These are phyloP conservation scores for Choreutis nemorana DNA, from an alignment of 2,888 invertebrate species.

Conservation along the genomic window DNA sequence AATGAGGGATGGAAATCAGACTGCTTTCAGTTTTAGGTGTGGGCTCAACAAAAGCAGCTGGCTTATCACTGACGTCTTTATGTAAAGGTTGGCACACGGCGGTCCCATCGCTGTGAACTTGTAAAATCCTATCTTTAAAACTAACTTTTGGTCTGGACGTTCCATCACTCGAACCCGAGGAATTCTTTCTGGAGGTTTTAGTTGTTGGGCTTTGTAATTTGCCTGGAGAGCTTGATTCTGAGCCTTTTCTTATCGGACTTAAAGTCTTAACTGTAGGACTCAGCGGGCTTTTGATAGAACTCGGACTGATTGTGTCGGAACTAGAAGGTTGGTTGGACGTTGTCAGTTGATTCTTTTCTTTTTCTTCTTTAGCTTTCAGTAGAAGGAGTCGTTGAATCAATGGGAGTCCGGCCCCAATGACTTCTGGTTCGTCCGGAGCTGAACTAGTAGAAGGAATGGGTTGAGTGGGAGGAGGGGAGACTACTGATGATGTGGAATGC, in stretches of 20 bases:
- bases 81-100: conserved; percentile 49
- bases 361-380: conserved; percentile 79
- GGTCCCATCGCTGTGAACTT: conserved; percentile 62
- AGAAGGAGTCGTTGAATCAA: conserved; percentile 77
- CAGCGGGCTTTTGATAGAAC: conserved; percentile 56
- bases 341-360: conserved; percentile 55
- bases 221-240: conserved; percentile 56
- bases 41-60: conserved; percentile 50
- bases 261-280: conserved; percentile 58
- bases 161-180: conserved; percentile 51
- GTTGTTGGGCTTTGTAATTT: conserved; percentile 55
- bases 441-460: conserved; percentile 70
- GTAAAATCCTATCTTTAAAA: conserved; percentile 68
- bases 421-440: conserved; percentile 68
- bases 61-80: conserved; percentile 48
- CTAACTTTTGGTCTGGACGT: conserved; percentile 65
- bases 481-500: conserved; percentile 37
- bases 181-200: conserved; percentile 56
- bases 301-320: conserved; percentile 59
- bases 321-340: conserved; percentile 57
- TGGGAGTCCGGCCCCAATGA: conserved; percentile 75
- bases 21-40: conserved; percentile 53
- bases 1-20: conserved; percentile 58
- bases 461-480: conserved; percentile 54
- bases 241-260: conserved; percentile 57